Evolutionary conservation across 1,140 invertebrate genomes (phyloP), one percentile per base, ranked within the genome.

Genomic region (Papilio polytes): DNA sequence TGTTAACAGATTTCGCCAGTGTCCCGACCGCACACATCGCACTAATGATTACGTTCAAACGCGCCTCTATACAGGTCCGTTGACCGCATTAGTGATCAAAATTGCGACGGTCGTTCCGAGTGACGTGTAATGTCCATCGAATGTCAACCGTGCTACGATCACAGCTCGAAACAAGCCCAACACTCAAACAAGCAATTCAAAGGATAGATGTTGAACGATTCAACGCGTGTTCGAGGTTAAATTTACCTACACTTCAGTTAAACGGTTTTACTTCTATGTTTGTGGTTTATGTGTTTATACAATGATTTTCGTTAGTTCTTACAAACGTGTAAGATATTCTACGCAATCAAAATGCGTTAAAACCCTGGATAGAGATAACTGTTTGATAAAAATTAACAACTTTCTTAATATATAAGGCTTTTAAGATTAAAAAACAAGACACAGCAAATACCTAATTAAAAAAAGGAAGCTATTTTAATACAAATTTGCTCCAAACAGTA

Each of bases 41-140:
- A 76, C 20, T 76, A 76, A 76, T 76, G 74, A 76, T 48, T 51
- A 76, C 74, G 44, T 76, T 51, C 74, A 51, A 76, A 76, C 41
- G 41, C 74, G 74, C 41, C 74, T 12, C 74, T 51, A 51, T 46
- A 53, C 74, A 73, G 72, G 18, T 44, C 20, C 74, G n/a, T 20
- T n/a, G 41, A 76, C 46, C 74, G 44, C 46, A 76, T 76, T 76
- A 51, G 74, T 51, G 74, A 76, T 76, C 74, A 51, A 76, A 76
- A 76, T 76, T 76, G 74, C 46, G 20, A 76, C 44, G 74, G 46
- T 26, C 74, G 44, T 31, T 70, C 3, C 20, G 46, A 53, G 74
- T 26, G 44, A 76, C 44, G 74, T 26, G 44, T 76, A 76, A 76
- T 76, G 46, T 26, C 10, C 46, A 26, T 76, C 13, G 44, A 74